These are phyloP conservation scores for Drosophila putrida DNA, from an alignment of 2,888 invertebrate species.

Conservation along the genomic window DNA sequence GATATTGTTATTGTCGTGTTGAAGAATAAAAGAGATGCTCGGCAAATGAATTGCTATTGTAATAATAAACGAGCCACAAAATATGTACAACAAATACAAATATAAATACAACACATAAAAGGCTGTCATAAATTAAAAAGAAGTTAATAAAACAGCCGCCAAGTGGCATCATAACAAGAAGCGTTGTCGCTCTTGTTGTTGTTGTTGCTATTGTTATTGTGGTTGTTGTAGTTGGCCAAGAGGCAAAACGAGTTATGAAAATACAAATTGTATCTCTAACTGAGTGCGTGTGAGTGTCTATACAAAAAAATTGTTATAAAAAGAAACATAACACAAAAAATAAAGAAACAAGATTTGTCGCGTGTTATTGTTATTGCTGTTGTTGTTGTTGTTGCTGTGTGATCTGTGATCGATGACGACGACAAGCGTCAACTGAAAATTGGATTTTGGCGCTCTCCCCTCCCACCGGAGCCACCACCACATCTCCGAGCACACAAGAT, in stretches of 20 bases:
- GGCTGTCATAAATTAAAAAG: conserved; percentile 63
- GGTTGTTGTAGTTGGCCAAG: conserved; percentile 11
- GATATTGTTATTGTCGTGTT: conserved; percentile 2
- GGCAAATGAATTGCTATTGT: conserved; percentile 32
- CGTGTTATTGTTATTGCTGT: conserved; percentile 29
- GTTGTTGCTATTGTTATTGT: conserved; percentile 11
- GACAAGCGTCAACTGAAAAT: conserved; percentile 73
- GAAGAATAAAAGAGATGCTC: conserved; percentile 13
- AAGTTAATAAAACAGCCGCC: conserved; percentile 65
- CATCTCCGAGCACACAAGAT: conserved; percentile 17
- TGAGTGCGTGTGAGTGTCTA: conserved; percentile 45
- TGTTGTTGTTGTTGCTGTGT: conserved; percentile 29
- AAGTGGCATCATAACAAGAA: conserved; percentile 65
- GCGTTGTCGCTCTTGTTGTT: conserved; percentile 24
- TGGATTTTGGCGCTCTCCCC: conserved; percentile 68
- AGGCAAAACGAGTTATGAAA: conserved; percentile 78
- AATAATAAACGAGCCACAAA: conserved; percentile 35
- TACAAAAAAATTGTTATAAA: conserved; percentile 58
- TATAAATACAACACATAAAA: conserved; percentile 39
- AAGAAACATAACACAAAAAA: conserved; percentile 14
- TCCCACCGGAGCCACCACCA: not conserved
- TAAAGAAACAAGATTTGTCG: conserved; percentile 61
- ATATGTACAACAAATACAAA: conserved; percentile 24
- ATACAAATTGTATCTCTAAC: conserved; percentile 69
- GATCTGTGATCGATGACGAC: conserved; percentile 73